phyloP scores from a whole-genome alignment of 2,888 invertebrate species.

The Rotaria macrura region DNA sequence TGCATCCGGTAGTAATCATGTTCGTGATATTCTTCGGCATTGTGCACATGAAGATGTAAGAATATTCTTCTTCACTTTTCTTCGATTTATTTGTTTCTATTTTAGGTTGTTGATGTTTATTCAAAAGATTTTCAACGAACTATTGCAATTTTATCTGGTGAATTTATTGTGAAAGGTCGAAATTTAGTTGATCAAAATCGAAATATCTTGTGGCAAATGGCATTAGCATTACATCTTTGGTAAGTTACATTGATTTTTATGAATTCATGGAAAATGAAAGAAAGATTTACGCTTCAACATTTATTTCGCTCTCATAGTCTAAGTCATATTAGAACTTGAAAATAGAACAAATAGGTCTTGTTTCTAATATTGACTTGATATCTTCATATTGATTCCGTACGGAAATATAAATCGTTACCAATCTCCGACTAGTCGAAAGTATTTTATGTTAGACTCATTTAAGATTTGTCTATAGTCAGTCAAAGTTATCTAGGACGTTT shows the following conservation, averaged over 20 bases:
- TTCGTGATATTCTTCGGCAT: constrained; percentile 18
- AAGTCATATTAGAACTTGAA: no score
- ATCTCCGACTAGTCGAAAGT: no score
- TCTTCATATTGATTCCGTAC: no score
- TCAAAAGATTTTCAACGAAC: constrained; percentile 1
- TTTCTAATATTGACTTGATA: no score
- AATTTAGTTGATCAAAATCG: constrained; percentile 3
- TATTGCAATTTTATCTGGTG: not conserved
- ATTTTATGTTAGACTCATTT: no score
- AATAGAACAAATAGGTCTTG: no score
- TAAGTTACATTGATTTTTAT: not conserved
- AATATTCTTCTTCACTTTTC: not conserved
- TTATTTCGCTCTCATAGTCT: no score
- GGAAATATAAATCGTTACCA: no score
- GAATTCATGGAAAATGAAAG: no score
- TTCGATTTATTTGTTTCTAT: not conserved
- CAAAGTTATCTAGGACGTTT: no score
- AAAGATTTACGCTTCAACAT: no score
- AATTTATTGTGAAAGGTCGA: not conserved
- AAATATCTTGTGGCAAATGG: not conserved
- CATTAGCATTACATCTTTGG: constrained; percentile 2
- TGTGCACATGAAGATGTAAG: constrained; percentile 21
- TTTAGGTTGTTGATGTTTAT: constrained; percentile 8
- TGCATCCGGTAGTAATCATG: not conserved
- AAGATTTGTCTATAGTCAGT: no score